Evolutionary conservation across 1,140 invertebrate genomes (phyloP), one percentile per base, ranked within the genome.

Genomic region (Leptopilina boulardi): DNA sequence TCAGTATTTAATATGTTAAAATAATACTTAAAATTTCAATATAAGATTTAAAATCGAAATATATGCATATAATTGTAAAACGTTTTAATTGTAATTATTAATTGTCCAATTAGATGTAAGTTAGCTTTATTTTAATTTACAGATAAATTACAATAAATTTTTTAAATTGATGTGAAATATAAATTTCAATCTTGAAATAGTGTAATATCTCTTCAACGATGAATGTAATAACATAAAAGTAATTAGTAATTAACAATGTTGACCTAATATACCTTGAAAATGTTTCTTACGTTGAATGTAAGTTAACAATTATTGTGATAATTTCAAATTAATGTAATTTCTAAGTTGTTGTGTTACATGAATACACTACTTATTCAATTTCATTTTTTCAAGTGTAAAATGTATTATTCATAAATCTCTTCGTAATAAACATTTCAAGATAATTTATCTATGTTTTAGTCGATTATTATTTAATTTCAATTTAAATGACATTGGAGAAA

Each of bases 111-210:
- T 59, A 59, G 23, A 26, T 26, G 8, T 26, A 59, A 59, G 56
- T 4, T 13, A 59, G 56, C 56, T 59, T 59, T 59, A 59, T 59
- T 59, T 59, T 23, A 59, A 59, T 59, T 26, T 59, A 11, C 21
- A 59, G 56, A 59, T 2, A 30, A 26, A 59, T 59, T 59, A 59
- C 56, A 59, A 59, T 59, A 59, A 59, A 59, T 21, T 59, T 21
- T 47, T 3, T 15, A 47, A 59, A 66, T 30, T 26, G 26, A 66
- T n/a, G 11, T 66, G 59, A 66, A 66, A 66, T 66, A 13, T 66
- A 30, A 59, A 59, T 59, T 59, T 59, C n/a, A 23, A 59, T 26
- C 8, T 21, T 19, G 6, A 59, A 56, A 21, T 56, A 59, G 18
- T 59, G 23, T 19, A 19, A 59, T 34, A 66, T 66, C 4, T 51